Percentiles rank a stretch among this genome's conserved stretches.
Evolutionary conservation across 2,888 invertebrate genomes (phyloP).

Genomic region (Baronia brevicornis): DNA sequence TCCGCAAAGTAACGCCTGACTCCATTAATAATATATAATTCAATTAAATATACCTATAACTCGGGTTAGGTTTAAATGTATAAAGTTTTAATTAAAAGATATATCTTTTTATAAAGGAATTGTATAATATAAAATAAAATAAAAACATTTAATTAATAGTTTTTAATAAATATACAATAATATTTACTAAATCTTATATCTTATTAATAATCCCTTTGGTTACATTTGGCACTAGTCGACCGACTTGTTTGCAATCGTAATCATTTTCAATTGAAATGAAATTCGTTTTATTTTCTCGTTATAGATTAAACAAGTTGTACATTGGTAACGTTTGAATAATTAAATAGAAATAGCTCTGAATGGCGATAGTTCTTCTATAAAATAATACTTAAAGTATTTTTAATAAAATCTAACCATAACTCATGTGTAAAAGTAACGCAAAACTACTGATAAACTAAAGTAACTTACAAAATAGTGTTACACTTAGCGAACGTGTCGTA

Average conservation of each 20-base stretch:
- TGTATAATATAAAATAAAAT: too few relatives aligned
- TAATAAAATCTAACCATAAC: too few relatives aligned
- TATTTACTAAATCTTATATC: slow-evolving; percentile 31
- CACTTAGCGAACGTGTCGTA: slow-evolving; percentile 11
- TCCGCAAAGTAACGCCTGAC: too few relatives aligned
- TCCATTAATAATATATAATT: not conserved
- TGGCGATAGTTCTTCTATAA: too few relatives aligned
- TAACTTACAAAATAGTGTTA: slow-evolving; percentile 2
- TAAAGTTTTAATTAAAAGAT: slow-evolving; percentile 6
- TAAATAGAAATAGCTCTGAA: too few relatives aligned
- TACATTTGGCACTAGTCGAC: slow-evolving; percentile 26
- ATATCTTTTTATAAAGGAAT: slow-evolving; percentile 9
- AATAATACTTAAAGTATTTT: too few relatives aligned
- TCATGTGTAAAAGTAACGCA: slow-evolving; percentile 5
- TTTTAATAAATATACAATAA: slow-evolving; percentile 46
- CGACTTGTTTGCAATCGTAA: slow-evolving; percentile 21
- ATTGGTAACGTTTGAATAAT: slow-evolving; percentile 15
- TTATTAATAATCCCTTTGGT: slow-evolving; percentile 28
- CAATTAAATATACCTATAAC: too few relatives aligned
- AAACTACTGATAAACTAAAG: slow-evolving; percentile 7
- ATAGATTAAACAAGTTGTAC: slow-evolving; percentile 4
- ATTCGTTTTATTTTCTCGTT: slow-evolving; percentile 18
- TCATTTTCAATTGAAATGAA: slow-evolving; percentile 26
- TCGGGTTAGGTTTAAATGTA: too few relatives aligned
- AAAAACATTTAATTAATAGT: slow-evolving; percentile 34